These are phyloP conservation scores for Drosophila pseudotalamancana DNA, from an alignment of 2,888 invertebrate species.

Conservation along the genomic window DNA sequence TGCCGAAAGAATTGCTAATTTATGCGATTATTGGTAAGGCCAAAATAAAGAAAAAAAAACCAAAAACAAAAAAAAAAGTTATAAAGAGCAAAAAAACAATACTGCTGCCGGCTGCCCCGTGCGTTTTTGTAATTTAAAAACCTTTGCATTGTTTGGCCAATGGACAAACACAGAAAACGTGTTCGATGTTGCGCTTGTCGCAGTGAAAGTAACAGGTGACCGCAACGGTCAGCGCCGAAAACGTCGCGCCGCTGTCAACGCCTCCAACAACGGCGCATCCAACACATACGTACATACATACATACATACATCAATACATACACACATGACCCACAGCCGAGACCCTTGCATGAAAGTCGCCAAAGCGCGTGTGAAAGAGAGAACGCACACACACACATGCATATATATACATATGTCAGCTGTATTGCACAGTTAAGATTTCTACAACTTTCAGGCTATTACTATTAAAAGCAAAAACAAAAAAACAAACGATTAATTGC, in stretches of 20 bases:
- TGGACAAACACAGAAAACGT: constrained; percentile 55
- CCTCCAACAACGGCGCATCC: constrained; percentile 36
- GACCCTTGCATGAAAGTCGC: constrained; percentile 51
- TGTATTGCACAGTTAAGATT: constrained; percentile 21
- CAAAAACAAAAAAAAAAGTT: not conserved
- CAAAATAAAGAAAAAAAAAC: constrained; percentile 1
- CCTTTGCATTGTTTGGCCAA: constrained; percentile 58
- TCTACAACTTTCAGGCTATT: constrained; percentile 18
- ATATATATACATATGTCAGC: too few relatives aligned
- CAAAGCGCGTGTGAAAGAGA: constrained; percentile 43
- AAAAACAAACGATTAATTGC: constrained; percentile 2
- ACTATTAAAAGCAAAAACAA: not conserved
- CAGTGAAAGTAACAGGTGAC: constrained; percentile 73
- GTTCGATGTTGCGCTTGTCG: constrained; percentile 47
- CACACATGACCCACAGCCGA: constrained; percentile 35
- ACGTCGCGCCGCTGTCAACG: constrained; percentile 50
- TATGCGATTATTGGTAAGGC: constrained; percentile 69
- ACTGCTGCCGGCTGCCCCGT: constrained; percentile 23
- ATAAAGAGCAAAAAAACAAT: not conserved
- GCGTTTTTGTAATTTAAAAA: constrained; percentile 66
- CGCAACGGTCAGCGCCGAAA: constrained; percentile 64
- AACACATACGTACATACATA: constrained; percentile 1
- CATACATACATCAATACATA: not conserved
- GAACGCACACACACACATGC: too few relatives aligned
- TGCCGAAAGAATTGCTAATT: constrained; percentile 66